phyloP scores from a whole-genome alignment of 2,797 vertebrate species.

The Crenuchus spilurus region DNA sequence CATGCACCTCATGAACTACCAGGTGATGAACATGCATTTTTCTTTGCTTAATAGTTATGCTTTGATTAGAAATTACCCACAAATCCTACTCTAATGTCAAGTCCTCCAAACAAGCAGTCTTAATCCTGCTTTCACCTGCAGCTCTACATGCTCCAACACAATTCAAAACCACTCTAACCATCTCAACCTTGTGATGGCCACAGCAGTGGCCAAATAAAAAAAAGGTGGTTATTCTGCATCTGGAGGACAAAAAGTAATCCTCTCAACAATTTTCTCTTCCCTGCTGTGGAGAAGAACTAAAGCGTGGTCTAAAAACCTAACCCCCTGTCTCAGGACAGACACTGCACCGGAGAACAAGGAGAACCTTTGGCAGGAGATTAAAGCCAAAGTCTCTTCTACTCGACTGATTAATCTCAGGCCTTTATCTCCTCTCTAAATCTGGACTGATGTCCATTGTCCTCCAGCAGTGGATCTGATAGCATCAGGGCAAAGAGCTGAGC shows the following conservation, averaged over 20 bases:
- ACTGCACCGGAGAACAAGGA: background rate
- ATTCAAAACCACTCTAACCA: background rate
- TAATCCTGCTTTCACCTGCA: background rate
- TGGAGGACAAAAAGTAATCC: constrained; percentile 10
- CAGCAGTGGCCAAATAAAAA: background rate
- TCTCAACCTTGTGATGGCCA: background rate
- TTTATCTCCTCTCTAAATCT: constrained; percentile 43
- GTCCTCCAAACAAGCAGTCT: background rate
- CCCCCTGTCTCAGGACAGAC: background rate
- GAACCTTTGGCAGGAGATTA: constrained; percentile 16
- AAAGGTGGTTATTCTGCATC: background rate
- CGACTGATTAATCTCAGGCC: constrained; percentile 41
- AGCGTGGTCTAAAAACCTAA: background rate
- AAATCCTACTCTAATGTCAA: background rate
- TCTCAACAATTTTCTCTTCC: background rate
- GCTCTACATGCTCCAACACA: too few species aligned
- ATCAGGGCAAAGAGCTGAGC: constrained; percentile 30
- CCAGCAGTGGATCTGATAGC: constrained; percentile 41
- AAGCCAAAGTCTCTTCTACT: constrained; percentile 30
- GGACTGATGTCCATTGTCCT: constrained; percentile 42
- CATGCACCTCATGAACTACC: too few species aligned
- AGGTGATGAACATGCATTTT: constrained; percentile 5
- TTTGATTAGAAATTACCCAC: background rate
- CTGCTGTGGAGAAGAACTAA: background rate
- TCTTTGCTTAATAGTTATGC: background rate